Evolutionary conservation across 37 sponge, comb jelly and placozoan species (phyloP).

Genomic region (Lycopodina hypogea): DNA sequence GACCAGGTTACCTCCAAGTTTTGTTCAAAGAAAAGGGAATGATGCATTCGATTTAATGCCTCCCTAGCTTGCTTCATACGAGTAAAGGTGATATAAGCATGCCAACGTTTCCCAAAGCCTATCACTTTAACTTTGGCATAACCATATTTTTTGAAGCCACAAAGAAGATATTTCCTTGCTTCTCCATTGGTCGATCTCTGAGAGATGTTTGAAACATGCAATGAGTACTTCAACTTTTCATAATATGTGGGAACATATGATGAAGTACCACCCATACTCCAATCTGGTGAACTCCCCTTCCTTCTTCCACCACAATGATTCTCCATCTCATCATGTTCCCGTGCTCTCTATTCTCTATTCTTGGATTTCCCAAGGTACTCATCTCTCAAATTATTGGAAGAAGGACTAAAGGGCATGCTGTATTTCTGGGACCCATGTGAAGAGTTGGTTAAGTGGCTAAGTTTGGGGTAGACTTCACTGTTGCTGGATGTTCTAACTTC

Average conservation of each 20-base stretch:
- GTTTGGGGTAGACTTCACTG: neutral
- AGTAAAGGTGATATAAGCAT: constrained; percentile 74
- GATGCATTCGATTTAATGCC: constrained; percentile 44
- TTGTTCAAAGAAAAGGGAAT: constrained; percentile 31
- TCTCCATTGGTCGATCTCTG: constrained; percentile 39
- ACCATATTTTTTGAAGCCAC: constrained; percentile 71
- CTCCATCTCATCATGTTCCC: neutral
- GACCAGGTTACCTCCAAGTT: constrained; percentile 71
- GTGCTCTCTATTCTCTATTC: no score
- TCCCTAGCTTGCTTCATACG: constrained; percentile 50
- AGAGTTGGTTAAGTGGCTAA: neutral
- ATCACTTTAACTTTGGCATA: constrained; percentile 65
- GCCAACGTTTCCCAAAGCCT: constrained; percentile 65
- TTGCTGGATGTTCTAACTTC: constrained; percentile 6
- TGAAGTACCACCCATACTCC: neutral
- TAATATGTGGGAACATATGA: neutral
- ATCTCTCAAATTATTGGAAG: neutral
- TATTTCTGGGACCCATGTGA: constrained; percentile 6
- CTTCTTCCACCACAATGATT: no score
- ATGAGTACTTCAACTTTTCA: constrained; percentile 62
- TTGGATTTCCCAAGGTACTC: neutral
- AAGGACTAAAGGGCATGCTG: neutral
- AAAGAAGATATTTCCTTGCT: constrained; percentile 37
- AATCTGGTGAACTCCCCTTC: neutral
- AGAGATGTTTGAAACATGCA: constrained; percentile 63